Base-by-base conservation (phyloP, 2,888 invertebrate genomes). In the Mythimna impura region DNA sequence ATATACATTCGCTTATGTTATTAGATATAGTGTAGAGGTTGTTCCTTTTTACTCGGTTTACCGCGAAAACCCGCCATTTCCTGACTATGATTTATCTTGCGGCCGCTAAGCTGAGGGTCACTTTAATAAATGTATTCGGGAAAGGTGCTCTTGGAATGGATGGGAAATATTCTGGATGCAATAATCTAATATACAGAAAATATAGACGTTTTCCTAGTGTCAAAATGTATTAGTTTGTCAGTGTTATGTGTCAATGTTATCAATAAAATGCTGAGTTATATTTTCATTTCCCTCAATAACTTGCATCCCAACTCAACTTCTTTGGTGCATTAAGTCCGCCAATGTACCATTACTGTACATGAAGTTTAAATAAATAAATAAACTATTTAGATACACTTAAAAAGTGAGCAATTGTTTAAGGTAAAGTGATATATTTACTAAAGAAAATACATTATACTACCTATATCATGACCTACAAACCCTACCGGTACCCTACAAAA, bases 101-200 rank as follows among this genome's bases (percentile, higher is more conserved):
- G 92, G 93, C 89, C 91, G 93, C 91, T 92, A 92, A 93, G 93
- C 94, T 92, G 92, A 90, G 95, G 95, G 95, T 96, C 96, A 95
- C 94, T 95, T 95, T 95, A 95, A 95, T 95, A 95, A 95, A 96
- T 95, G 94, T 94, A 93, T 95, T 94, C 91, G 92, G 94, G 93
- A 89, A 93, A 94, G 94, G 93, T 93, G 92, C 92, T 91, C 90
- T 88, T 87, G 88, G 89, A 93, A 94, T 94, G 89, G 93, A 94
- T 92, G 94, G 91, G 87, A 89, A 91, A 91, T 91, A 91, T 91
- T 93, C 91, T 91, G 89, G 90, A 93, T 93, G 94, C 92, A 93
- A 94, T 94, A 93, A 93, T 90, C 90, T 93, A 91, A 92, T 92
- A 91, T 91, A 92, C 88, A 88, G 86, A 91, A 87, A 89, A 92